These are phyloP conservation scores for Zaprionus tsacasi DNA, from an alignment of 1,140 invertebrate species.

Conservation along the genomic window DNA sequence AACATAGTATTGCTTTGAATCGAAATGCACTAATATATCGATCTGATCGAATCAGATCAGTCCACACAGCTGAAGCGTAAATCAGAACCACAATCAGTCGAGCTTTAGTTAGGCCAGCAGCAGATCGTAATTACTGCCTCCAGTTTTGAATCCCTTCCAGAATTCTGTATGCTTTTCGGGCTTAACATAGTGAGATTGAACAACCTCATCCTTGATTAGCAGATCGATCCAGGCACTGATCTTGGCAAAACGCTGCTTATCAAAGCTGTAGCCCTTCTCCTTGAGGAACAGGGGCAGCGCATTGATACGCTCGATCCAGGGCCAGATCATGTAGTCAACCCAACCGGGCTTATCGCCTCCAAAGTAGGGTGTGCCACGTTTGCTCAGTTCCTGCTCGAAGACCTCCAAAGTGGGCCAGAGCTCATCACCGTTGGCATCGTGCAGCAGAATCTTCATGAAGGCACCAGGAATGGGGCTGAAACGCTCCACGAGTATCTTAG, in stretches of 20 bases:
- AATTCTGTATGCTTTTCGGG: conserved; percentile 56
- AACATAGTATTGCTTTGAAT: conserved; percentile 2
- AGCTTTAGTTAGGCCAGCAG: conserved; percentile 40
- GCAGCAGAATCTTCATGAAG: conserved; percentile 39
- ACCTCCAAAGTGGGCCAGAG: conserved; percentile 85
- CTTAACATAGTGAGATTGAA: conserved; percentile 39
- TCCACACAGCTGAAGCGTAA: not conserved
- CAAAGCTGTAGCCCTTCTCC: conserved; percentile 50
- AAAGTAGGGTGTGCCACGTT: conserved; percentile 88
- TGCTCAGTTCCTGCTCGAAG: conserved; percentile 88
- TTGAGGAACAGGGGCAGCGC: conserved; percentile 33
- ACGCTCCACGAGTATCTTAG: conserved; percentile 90
- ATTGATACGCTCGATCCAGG: conserved; percentile 90
- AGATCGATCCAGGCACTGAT: conserved; percentile 45
- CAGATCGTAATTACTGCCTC: conserved; percentile 55
- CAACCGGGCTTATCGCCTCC: conserved; percentile 89
- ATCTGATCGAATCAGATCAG: not conserved
- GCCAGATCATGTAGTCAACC: conserved; percentile 95
- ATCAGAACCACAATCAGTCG: not conserved
- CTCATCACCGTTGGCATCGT: conserved; percentile 31
- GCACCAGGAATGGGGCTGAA: conserved; percentile 80
- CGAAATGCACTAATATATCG: not conserved
- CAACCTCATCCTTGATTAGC: conserved; percentile 51
- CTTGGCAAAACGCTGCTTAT: conserved; percentile 49
- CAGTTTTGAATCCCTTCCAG: conserved; percentile 32